phyloP scores from a whole-genome alignment of 2,888 invertebrate genomes.

The Syritta pipiens region DNA sequence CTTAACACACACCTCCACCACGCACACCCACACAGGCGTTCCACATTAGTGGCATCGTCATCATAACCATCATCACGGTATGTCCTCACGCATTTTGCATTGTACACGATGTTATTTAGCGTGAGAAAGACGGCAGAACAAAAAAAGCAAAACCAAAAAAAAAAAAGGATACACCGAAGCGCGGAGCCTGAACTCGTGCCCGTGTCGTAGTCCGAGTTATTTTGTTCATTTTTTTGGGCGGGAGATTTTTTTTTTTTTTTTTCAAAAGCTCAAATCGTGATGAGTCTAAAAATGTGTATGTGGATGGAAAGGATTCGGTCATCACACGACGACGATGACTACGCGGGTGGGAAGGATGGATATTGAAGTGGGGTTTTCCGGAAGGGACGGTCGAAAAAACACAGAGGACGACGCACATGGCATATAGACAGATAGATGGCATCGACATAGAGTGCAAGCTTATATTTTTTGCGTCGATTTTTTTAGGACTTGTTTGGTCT shows the following conservation, averaged over 20 bases:
- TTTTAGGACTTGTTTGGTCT: slow-evolving; percentile 66
- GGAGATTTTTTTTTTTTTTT: slow-evolving; percentile 64
- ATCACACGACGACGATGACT: not conserved
- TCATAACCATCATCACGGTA: slow-evolving; percentile 38
- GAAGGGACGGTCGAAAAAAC: slow-evolving; percentile 65
- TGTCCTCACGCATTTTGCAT: slow-evolving; percentile 51
- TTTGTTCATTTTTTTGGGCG: slow-evolving; percentile 65
- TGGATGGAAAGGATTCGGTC: slow-evolving; percentile 66
- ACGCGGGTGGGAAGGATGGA: slow-evolving; percentile 18
- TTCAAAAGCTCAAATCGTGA: slow-evolving; percentile 67
- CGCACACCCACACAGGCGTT: slow-evolving; percentile 49
- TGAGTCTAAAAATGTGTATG: slow-evolving; percentile 65
- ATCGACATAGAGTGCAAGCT: slow-evolving; percentile 63
- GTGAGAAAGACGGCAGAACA: slow-evolving; percentile 42
- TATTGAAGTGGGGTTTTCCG: slow-evolving; percentile 53
- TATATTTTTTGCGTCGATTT: slow-evolving; percentile 26
- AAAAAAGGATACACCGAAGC: slow-evolving; percentile 41
- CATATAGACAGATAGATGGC: slow-evolving; percentile 64
- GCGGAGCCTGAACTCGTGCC: slow-evolving; percentile 19
- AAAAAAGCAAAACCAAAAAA: slow-evolving; percentile 2
- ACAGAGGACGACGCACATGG: slow-evolving; percentile 65
- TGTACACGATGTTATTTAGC: slow-evolving; percentile 66
- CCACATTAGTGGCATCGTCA: slow-evolving; percentile 47
- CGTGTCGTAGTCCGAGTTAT: too few species aligned
- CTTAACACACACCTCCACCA: slow-evolving; percentile 12